Percentiles rank a stretch among this genome's conserved stretches.
These are phyloP conservation scores for Linurgus olivaceus DNA, from an alignment of 2,797 vertebrate species.

Conservation along the genomic window DNA sequence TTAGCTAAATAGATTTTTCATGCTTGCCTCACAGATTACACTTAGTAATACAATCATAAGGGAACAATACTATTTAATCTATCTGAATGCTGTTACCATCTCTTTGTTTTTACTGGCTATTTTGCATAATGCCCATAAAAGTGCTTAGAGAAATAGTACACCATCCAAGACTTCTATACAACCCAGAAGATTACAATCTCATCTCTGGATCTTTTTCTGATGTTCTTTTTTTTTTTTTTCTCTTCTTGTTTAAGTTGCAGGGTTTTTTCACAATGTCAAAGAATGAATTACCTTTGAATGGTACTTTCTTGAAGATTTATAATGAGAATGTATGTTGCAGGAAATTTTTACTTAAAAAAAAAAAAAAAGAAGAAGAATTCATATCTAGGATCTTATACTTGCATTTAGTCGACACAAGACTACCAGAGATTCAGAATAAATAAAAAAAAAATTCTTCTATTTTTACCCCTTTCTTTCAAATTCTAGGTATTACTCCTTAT, in stretches of 20 bases:
- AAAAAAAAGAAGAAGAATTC: neutral
- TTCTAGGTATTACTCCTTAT: neutral
- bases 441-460: neutral
- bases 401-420: neutral
- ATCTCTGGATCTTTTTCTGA: neutral
- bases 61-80: neutral
- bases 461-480: neutral
- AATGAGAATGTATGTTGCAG: neutral
- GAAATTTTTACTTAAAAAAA: neutral
- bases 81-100: neutral
- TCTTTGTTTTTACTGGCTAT: neutral
- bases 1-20: neutral
- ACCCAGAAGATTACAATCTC: neutral
- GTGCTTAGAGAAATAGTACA: neutral
- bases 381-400: neutral
- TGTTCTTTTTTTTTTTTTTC: neutral
- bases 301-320: neutral
- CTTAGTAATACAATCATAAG: neutral
- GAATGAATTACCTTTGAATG: neutral
- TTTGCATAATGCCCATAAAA: neutral
- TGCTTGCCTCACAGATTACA: neutral
- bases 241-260: neutral
- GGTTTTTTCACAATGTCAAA: neutral
- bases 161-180: neutral
- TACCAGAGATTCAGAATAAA: neutral